Base-by-base conservation (phyloP, 2,797 vertebrate genomes). In the Parauchenoglanis ngamensis region DNA sequence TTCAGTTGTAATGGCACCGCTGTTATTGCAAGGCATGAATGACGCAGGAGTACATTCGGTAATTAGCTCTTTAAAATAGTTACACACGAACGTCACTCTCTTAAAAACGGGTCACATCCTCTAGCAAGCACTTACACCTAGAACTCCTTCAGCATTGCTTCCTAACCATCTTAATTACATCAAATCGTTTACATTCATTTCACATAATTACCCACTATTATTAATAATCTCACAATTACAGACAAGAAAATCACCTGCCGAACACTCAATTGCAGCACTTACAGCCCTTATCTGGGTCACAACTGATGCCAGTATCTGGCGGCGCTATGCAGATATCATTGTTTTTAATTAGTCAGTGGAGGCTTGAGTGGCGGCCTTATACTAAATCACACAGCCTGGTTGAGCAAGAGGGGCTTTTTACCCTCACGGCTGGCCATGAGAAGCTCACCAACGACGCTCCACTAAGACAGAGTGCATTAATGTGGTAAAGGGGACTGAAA, bases 191-290 rank as follows among this genome's bases (percentile, higher is more conserved):
- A 94, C 95, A 94, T 90, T 94, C 94, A 94, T 96, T 96, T 96
- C 95, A 94, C 94, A 95, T 95, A 96, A 96, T 96, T 96, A 95
- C 94, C 93, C 93, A 93, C 94, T 94, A 95, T 95, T 95, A 96
- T 88, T 91, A 91, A 86, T 86, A 89, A 91, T 90, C 80, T 87
- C 84, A 85, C 89, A 90, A 90, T 91, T 89, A 90, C 67, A 88
- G 70, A 89, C 87, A 88, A 89, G 85, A 88, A 72, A 83, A 94
- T 95, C 94, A 95, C 93, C 94, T 95, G 93, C 93, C 94, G 94
- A 95, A 95, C 94, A 95, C 94, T 95, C 94, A 94, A 94, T 94
- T 67, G 31, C 68, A 82, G 84, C 89, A 87, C 87, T 86, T 85
- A 86, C 83, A 82, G 87, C 85, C 59, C 46, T 77, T 80, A 76